phyloP scores from a whole-genome alignment of 2,113 vertebrate species.

The Sula dactylatra region DNA sequence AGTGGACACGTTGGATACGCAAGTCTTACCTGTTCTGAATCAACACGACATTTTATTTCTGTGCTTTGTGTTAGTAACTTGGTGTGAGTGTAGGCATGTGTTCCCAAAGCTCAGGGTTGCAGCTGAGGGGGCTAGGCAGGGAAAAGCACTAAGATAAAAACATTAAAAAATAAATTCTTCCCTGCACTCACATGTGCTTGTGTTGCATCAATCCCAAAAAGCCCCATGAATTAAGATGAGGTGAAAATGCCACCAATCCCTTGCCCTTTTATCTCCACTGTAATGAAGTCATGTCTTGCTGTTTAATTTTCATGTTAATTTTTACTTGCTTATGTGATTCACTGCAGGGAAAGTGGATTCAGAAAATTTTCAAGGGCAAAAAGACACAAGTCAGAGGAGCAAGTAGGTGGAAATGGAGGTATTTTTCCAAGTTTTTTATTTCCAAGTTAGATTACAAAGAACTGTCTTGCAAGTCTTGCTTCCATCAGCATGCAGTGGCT shows the following conservation, averaged over 20 bases:
- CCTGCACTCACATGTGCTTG: background rate
- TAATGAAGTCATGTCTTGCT: constrained; percentile 63
- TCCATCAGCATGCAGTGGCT: background rate
- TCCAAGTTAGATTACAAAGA: constrained; percentile 22
- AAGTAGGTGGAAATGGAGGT: background rate
- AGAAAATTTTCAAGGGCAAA: constrained; percentile 39
- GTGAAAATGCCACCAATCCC: constrained; percentile 33
- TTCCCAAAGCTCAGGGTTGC: background rate
- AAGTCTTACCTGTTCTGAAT: background rate
- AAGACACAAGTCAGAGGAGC: background rate
- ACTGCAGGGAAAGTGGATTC: constrained; percentile 40
- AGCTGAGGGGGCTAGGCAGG: background rate
- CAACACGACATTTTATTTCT: background rate
- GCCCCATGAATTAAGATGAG: constrained; percentile 28
- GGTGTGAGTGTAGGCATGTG: background rate
- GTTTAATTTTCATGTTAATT: constrained; percentile 59
- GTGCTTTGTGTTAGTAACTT: background rate
- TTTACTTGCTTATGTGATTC: constrained; percentile 67
- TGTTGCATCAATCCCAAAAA: constrained; percentile 36
- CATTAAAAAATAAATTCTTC: background rate
- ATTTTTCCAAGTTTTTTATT: constrained; percentile 29
- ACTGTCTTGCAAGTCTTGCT: constrained; percentile 4
- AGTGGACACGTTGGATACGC: background rate
- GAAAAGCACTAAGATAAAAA: constrained; percentile 40
- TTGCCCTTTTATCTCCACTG: constrained; percentile 55